Evolutionary conservation across 2,113 vertebrate genomes (phyloP).

Genomic region (Neoarius graeffei): DNA sequence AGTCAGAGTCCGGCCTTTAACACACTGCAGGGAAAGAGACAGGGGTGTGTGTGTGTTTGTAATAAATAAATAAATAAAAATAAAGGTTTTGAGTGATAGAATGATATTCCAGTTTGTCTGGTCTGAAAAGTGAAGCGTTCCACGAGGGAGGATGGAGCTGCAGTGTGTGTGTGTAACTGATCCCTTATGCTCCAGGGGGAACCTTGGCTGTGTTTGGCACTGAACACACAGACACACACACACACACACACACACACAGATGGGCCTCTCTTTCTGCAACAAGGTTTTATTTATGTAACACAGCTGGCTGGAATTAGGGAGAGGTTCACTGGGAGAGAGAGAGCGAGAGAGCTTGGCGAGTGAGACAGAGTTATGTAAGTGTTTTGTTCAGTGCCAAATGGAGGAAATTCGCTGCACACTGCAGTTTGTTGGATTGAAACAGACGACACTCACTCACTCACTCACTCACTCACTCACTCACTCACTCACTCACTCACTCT

Average conservation of each 20-base stretch:
- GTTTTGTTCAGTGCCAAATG: not conserved
- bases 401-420: not conserved
- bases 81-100: not conserved
- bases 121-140: not conserved
- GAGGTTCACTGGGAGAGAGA: conserved; percentile 21
- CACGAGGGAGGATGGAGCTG: not conserved
- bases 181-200: not conserved
- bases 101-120: not conserved
- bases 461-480: not conserved
- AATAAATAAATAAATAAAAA: not conserved
- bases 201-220: not conserved
- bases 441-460: not conserved
- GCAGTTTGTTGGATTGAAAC: not conserved
- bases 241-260: conserved; percentile 8
- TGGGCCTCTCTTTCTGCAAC: not conserved
- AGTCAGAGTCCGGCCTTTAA: too few relatives aligned
- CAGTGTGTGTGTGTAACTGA: not conserved
- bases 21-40: too few relatives aligned
- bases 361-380: conserved; percentile 10
- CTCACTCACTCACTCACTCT: too few relatives aligned
- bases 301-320: conserved; percentile 37
- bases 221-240: not conserved
- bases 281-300: conserved; percentile 44
- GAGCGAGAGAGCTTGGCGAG: not conserved
- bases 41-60: not conserved